Evolutionary conservation across 35 echinoderm and acorn worm species (phyloP), one percentile per base, ranked within the genome.

Genomic region (Lytechinus pictus): DNA sequence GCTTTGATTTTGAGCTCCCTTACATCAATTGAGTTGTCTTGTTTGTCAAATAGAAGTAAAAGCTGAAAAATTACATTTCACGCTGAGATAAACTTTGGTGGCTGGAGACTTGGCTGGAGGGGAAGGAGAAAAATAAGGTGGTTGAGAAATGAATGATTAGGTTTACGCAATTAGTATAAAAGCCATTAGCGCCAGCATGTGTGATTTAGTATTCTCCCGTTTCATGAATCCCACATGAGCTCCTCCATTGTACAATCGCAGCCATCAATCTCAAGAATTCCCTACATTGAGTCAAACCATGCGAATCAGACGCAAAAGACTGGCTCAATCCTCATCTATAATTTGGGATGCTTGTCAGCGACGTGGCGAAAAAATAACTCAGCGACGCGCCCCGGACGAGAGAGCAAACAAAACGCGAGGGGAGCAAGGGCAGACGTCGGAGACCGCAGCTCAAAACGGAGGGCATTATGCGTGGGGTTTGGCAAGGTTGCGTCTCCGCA

Each of bases 161-260:
- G 66, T 79, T 79, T 79, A 79, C 66, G 66, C 66, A 79, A 79
- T 79, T 79, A 79, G 66, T 79, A 79, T 79, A 79, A 79, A 79
- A 79, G 66, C 66, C 66, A 79, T 79, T 79, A 79, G 66, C 19
- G 66, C 66, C 66, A 79, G 66, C 66, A 79, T 79, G 66, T 79
- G 66, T 79, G 66, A 79, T 79, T 79, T 79, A 24, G 66, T 79
- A 79, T 79, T 79, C 66, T 79, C 66, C n/a, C n/a, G 66, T 24
- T 79, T 16, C 66, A 16, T 79, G 66, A 79, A 79, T 79, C 66
- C 66, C 66, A 79, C 66, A 79, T 79, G 66, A 79, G 66, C 66
- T 79, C 66, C 66, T 79, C n/a, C 66, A 79, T 79, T 79, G 66
- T 79, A 24, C 66, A 79, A 79, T 79, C 66, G 66, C 66, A 79